Conservation (phyloP, 2,797 vertebrate genomes). For the Cossypha polioptera region DNA sequence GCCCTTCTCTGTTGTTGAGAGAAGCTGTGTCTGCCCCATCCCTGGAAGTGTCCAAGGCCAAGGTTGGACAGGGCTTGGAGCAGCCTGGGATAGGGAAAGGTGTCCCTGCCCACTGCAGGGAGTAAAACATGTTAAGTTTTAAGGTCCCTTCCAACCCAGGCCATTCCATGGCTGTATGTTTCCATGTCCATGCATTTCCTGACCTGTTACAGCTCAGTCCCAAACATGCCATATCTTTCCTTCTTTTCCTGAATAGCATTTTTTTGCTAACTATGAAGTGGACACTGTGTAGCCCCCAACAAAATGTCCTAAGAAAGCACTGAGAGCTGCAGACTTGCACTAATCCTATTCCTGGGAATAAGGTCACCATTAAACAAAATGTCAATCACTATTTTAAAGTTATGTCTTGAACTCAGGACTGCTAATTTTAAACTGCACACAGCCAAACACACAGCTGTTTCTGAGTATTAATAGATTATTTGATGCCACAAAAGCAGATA, state of each 20-base stretch:
- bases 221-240: background rate
- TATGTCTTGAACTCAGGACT: background rate
- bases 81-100: fast-evolving
- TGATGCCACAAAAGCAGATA: background rate
- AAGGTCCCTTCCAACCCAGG: background rate
- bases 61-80: fast-evolving
- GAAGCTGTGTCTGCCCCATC: background rate
- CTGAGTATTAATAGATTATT: background rate
- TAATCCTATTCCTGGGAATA: background rate
- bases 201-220: background rate
- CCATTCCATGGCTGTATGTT: background rate
- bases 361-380: background rate
- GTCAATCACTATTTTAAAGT: background rate
- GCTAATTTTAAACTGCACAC: background rate
- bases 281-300: background rate
- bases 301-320: background rate
- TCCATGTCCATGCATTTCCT: background rate
- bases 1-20: background rate
- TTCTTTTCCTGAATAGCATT: background rate
- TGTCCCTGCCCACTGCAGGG: background rate
- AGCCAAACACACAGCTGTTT: background rate
- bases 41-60: background rate
- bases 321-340: fast-evolving
- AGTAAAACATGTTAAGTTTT: fast-evolving
- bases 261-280: fast-evolving